These are phyloP conservation scores for Palloptera scutellata DNA, from an alignment of 2,888 invertebrate genomes.

Conservation along the genomic window DNA sequence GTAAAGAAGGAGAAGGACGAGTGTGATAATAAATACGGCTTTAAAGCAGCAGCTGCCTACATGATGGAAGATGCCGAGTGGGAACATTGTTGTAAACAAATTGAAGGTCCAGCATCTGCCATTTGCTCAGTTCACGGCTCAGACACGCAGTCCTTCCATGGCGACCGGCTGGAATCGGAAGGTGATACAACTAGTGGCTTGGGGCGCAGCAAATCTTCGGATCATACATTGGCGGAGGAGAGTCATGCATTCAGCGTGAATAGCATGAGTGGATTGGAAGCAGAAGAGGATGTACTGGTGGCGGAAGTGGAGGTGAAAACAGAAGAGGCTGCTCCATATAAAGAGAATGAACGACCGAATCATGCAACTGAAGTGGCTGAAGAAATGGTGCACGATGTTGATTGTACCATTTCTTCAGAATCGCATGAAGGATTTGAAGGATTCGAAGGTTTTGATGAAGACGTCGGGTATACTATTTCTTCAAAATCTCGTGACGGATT, in stretches of 20 bases:
- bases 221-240: constrained; percentile 35
- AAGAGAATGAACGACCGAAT: background rate
- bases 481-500: constrained; percentile 6
- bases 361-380: background rate
- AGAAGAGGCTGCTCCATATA: constrained; percentile 10
- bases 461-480: constrained; percentile 15
- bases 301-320: constrained; percentile 15
- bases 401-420: constrained; percentile 16
- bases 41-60: constrained; percentile 55
- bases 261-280: constrained; percentile 26
- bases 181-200: constrained; percentile 52
- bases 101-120: constrained; percentile 55
- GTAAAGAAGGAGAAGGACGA: background rate
- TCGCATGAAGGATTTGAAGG: constrained; percentile 4
- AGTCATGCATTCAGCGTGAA: constrained; percentile 26
- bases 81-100: background rate
- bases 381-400: constrained; percentile 11
- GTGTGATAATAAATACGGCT: constrained; percentile 6
- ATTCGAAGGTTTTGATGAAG: constrained; percentile 35
- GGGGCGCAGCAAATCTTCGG: constrained; percentile 54
- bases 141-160: constrained; percentile 29
- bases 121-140: constrained; percentile 42
- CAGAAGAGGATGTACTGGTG: constrained; percentile 23
- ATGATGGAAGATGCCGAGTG: too few species aligned
- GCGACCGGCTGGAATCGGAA: constrained; percentile 44